Base-by-base conservation (phyloP, 2,888 invertebrate species). In the Megastigmus dorsalis region DNA sequence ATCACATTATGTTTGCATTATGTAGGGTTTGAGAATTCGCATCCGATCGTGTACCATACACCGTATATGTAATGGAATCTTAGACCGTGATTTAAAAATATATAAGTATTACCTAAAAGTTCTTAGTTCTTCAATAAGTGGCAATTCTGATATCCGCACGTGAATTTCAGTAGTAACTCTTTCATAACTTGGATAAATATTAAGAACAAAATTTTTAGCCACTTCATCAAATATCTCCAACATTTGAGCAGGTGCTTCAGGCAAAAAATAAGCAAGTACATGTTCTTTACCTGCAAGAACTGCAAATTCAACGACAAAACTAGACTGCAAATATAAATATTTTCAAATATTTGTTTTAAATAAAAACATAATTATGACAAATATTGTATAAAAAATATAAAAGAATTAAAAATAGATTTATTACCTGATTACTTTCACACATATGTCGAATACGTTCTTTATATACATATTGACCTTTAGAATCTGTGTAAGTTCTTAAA, bases 211-310 rank as follows among this genome's bases (percentile, higher is more conserved):
- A 63, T 95, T 94, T 86, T 95, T 96, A n/a, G 96, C 95, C 0
- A 97, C 97, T 89, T 96, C 94, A 88, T 98, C 97, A 86, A 99
- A 97, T 78, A 98, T 97, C 86, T 95, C 94, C n/a, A 99, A 89
- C 95, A 99, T 97, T 89, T 98, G 97, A 79, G 94, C 92, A 0
- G 99, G 99, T 0, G 99, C 99, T 88, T 99, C 99, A 0, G 99
- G 99, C 60, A 99, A 86, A 88, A 99, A 99, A 88, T 97, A 99
- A 0, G 98, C 98, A 55, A 99, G 89, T 0, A 97, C 96, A 86
- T 97, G 97, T 85, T 98, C 97, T 81, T 95, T 93, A 60, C 94
- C 91, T 0, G 97, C 98, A 78, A 99, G 89, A 80, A 95, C 93
- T 57, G 96, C 94, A 88, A 98, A 99, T 82, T 98, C 97, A 0